Evolutionary conservation across 2,888 invertebrate species (phyloP).

Genomic region (Zygaena filipendulae): DNA sequence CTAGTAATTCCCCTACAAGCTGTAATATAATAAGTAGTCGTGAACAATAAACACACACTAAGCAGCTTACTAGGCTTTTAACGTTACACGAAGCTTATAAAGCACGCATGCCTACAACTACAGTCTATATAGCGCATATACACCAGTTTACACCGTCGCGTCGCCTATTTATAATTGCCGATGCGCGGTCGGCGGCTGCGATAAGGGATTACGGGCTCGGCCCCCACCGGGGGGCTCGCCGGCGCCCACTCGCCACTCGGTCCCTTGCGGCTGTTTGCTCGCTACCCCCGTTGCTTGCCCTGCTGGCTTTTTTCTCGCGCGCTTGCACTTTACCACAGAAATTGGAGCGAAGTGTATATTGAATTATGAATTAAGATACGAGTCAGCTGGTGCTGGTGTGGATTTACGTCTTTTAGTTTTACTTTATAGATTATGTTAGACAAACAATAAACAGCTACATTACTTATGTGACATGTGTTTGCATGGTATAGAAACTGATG

Average conservation of each 20-base stretch:
- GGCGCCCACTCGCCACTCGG: slow-evolving; percentile 14
- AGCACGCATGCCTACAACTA: too few species aligned
- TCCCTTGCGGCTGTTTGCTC: slow-evolving; percentile 3
- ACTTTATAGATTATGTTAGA: too few species aligned
- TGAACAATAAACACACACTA: slow-evolving; percentile 1
- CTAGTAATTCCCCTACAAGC: too few species aligned
- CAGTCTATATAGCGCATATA: slow-evolving; percentile 23
- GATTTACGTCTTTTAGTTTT: too few species aligned
- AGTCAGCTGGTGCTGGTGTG: too few species aligned
- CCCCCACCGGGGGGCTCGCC: slow-evolving; percentile 11
- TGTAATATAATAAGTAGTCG: too few species aligned
- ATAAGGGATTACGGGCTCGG: slow-evolving; percentile 42
- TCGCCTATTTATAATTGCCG: slow-evolving; percentile 56
- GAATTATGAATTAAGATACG: slow-evolving; percentile 59
- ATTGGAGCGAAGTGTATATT: slow-evolving; percentile 40
- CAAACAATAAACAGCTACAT: too few species aligned
- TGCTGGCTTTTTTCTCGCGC: slow-evolving; percentile 49
- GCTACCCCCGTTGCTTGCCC: slow-evolving; percentile 24
- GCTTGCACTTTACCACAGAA: slow-evolving; percentile 47
- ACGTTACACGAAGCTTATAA: too few species aligned
- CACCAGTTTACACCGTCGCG: slow-evolving; percentile 35
- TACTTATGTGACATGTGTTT: too few species aligned
- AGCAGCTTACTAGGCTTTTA: too few species aligned
- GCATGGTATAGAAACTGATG: too few species aligned
- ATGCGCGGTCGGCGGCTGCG: slow-evolving; percentile 49